Evolutionary conservation across 2,113 vertebrate genomes (phyloP).

Genomic region (Mus spicilegus): DNA sequence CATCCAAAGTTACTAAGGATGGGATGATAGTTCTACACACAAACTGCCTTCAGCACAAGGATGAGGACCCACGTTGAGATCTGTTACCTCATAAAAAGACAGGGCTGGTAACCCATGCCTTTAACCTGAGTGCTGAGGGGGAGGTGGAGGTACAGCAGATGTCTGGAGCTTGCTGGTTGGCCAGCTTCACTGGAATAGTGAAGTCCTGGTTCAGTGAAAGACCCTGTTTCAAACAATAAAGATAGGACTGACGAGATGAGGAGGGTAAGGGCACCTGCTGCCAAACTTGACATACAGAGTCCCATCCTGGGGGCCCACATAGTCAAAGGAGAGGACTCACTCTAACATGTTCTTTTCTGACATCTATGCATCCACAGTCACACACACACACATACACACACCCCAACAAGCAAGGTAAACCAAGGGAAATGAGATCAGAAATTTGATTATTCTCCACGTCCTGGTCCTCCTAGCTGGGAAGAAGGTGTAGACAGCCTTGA

Average conservation of each 20-base stretch:
- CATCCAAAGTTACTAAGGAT: background rate
- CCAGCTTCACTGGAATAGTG: too few relatives aligned
- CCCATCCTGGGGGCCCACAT: too few relatives aligned
- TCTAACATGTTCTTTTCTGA: background rate
- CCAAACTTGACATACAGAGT: background rate
- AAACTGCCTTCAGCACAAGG: background rate
- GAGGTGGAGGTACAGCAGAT: background rate
- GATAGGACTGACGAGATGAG: background rate
- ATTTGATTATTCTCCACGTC: background rate
- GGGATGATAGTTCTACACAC: too few relatives aligned
- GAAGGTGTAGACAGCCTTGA: background rate
- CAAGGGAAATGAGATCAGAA: background rate
- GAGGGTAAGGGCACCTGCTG: background rate
- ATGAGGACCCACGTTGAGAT: background rate
- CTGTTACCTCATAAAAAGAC: background rate
- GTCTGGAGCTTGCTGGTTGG: background rate
- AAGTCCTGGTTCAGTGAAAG: background rate
- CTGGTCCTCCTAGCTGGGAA: background rate
- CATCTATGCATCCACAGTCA: background rate
- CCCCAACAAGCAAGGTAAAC: background rate
- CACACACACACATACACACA: background rate
- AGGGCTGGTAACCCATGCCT: background rate
- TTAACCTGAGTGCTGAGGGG: background rate
- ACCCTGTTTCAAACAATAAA: background rate
- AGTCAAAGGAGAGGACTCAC: too few relatives aligned